Evolutionary conservation across 2,888 invertebrate genomes (phyloP), one percentile per base, ranked within the genome.

Genomic region (Parasteatoda lunata): DNA sequence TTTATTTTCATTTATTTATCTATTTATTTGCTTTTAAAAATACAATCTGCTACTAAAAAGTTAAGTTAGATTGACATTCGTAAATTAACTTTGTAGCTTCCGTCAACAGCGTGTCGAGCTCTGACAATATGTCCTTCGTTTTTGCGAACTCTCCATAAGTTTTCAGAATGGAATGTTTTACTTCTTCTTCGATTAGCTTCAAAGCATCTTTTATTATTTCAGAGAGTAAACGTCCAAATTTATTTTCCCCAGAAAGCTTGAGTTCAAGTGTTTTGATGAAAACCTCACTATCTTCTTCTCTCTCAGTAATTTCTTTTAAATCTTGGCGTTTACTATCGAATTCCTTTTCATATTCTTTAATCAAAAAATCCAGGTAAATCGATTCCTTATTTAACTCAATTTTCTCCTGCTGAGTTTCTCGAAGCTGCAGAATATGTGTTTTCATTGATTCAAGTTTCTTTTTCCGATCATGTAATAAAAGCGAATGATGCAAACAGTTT

Each of bases 201-300:
- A 49, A 47, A 3, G 75, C 84, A 30, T 47, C 8, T 15, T 78
- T 69, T 13, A 73, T 51, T 9, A 45, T 30, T 9, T 59, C 11
- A n/a, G 4, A 30, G 6, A 84, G 51, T 11, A 51, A 45, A n/a
- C 49, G 5, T 0, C 45, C 72, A 15, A 75, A 73, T n/a, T 9
- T 7, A 47, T 69, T 69, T 52, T 54, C 78, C 3, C 7, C 45
- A 30, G n/a, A 47, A 7, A 84, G n/a, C 11, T 78, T 5, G 2
- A 51, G 4, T 73, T 79, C 84, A 48, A 84, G n/a, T n/a, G 5
- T 13, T 2, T 73, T 72, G 48, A 84, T 78, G 3, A 69, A 3
- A 3, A 9, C 45, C 47, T 84, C 84, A 49, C 78, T 84, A 4
- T 68, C 3, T 5, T 75, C 9, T 45, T 72, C 13, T 8, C 48